Evolutionary conservation across 2,797 vertebrate species (phyloP), one percentile per base, ranked within the genome.

Genomic region (Enteromius treurensis): DNA sequence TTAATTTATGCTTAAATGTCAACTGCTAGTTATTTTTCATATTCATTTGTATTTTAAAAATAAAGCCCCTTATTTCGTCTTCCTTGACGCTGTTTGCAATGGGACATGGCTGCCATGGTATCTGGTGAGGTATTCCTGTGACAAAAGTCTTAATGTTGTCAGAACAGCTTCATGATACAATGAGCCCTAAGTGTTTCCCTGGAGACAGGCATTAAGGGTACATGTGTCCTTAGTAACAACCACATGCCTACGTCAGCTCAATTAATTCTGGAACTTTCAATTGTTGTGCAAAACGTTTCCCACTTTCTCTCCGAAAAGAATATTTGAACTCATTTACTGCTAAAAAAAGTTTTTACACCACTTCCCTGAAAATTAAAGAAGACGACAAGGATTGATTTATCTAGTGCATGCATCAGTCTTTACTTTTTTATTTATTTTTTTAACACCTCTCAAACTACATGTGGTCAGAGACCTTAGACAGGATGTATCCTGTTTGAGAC

Each of bases 131-230:
- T 90, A 93, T 94, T 94, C 91, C 90, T 89, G 86, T 92, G 90
- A 95, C 94, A 95, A 95, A 93, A 91, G 89, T 90, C 88, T 90
- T 91, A 90, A 93, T 90, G 93, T 93, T 80, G 60, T 86, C 65
- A 84, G 85, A 88, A 67, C 84, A 71, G 90, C 89, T 87, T 95
- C 89, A 83, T 88, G 91, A 95, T 94, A 94, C 94, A 93, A 87
- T 78, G 86, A 91, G 90, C 90, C 92, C 88, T 89, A 89, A 90
- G 88, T 88, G 87, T 86, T 81, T 91, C 92, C 89, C 86, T 60
- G 80, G 89, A 91, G 91, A 91, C 88, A 86, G 89, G 89, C 86
- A 79, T 53, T 51, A 64, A 74, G 26, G 82, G 89, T 89, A 89
- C 85, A 90, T 86, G 80, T 84, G 85, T 86, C 84, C 88, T 85